Conservation (phyloP, 2,113 vertebrate genomes). For the Genyomyrus donnyi region DNA sequence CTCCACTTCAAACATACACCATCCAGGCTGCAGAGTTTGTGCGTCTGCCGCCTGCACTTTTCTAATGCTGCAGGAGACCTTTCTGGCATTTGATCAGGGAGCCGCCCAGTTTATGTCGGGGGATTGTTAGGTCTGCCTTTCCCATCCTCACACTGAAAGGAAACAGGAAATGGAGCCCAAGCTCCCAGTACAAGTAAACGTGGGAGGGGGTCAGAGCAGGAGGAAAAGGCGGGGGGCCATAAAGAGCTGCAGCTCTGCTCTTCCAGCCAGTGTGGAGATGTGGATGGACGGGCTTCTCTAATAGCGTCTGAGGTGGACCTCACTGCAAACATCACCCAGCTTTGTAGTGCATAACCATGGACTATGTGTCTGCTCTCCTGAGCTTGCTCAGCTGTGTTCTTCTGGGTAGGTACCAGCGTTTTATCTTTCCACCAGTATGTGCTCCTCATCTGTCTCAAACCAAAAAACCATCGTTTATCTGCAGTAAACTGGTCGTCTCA, state of each 20-base stretch:
- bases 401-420: constrained; percentile 4
- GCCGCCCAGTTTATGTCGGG: constrained; percentile 34
- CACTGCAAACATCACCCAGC: neutral
- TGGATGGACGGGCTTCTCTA: constrained; percentile 9
- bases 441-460: neutral
- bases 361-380: neutral
- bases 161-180: constrained; percentile 25
- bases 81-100: constrained; percentile 21
- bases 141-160: constrained; percentile 75
- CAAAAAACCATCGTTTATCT: neutral
- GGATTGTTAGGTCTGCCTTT: constrained; percentile 71
- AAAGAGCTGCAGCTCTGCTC: neutral
- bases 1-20: neutral
- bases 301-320: constrained; percentile 12
- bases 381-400: constrained; percentile 8
- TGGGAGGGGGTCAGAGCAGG: neutral
- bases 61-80: constrained; percentile 4
- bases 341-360: constrained; percentile 8
- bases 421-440: neutral
- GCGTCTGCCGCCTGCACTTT: neutral
- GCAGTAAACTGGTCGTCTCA: neutral
- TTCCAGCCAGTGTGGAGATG: neutral
- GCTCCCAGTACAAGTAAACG: neutral
- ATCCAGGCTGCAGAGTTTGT: neutral
- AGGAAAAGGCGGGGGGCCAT: neutral